Conservation (phyloP, 2,888 invertebrate species). For the Xestia c-nigrum region DNA sequence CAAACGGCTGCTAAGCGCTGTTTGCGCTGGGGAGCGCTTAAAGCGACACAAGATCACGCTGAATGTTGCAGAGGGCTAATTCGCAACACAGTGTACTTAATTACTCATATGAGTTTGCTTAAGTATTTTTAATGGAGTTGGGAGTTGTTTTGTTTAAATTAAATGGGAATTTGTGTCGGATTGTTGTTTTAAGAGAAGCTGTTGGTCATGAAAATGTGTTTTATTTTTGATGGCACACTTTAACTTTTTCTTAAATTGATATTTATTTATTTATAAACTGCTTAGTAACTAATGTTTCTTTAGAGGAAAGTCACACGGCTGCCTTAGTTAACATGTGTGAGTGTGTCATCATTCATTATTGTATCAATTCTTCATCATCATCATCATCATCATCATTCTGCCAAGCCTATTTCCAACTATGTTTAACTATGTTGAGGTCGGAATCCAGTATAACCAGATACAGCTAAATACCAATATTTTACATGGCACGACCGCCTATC, state of each 20-base stretch:
- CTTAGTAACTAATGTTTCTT: neutral
- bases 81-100: constrained; percentile 69
- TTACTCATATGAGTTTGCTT: constrained; percentile 67
- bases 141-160: constrained; percentile 45
- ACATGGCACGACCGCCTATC: too few relatives aligned
- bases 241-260: neutral
- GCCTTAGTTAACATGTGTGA: neutral
- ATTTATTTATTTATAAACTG: neutral
- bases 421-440: too few relatives aligned
- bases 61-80: constrained; percentile 73
- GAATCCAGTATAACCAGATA: too few relatives aligned
- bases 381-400: too few relatives aligned
- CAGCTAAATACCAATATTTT: too few relatives aligned
- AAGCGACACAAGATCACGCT: constrained; percentile 67
- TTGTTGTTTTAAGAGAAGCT: constrained; percentile 7
- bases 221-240: neutral
- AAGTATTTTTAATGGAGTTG: constrained; percentile 65
- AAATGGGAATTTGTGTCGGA: constrained; percentile 26
- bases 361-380: neutral
- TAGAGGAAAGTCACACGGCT: neutral
- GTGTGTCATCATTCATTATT: neutral
- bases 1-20: constrained; percentile 63
- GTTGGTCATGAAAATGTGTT: constrained; percentile 1
- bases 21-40: constrained; percentile 73
- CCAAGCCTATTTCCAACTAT: too few relatives aligned